These are phyloP conservation scores for Lasioglossum villosulum DNA, from an alignment of 2,888 invertebrate genomes.

Conservation along the genomic window DNA sequence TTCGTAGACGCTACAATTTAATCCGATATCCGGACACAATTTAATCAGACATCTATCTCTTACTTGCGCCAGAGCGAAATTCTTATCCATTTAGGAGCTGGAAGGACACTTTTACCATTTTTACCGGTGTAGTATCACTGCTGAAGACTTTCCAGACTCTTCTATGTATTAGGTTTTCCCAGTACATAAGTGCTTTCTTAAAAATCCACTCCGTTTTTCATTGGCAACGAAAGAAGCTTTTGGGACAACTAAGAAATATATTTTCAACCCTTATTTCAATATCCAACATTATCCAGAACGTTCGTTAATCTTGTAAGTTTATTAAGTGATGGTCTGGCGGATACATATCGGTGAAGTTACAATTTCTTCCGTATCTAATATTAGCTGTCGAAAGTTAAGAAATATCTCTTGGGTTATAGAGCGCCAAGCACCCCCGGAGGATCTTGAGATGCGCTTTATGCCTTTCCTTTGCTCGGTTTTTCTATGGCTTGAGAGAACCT, in stretches of 20 bases:
- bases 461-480: constrained; percentile 41
- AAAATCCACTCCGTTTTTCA: background rate
- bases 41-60: background rate
- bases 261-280: background rate
- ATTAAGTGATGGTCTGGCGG: background rate
- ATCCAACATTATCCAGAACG: background rate
- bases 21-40: background rate
- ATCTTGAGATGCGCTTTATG: constrained; percentile 41
- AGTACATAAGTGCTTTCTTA: background rate
- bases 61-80: background rate
- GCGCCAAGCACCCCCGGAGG: constrained; percentile 19
- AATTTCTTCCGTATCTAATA: background rate
- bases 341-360: background rate
- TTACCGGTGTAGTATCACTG: too few relatives aligned
- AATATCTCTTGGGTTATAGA: constrained; percentile 14
- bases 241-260: background rate
- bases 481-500: constrained; percentile 42
- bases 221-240: background rate
- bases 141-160: background rate
- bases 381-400: constrained; percentile 12
- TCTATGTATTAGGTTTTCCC: background rate
- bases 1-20: background rate
- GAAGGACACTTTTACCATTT: background rate
- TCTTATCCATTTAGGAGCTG: background rate
- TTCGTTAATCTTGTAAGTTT: background rate